Conservation (phyloP, 2,113 vertebrate genomes). For the Gadus macrocephalus region DNA sequence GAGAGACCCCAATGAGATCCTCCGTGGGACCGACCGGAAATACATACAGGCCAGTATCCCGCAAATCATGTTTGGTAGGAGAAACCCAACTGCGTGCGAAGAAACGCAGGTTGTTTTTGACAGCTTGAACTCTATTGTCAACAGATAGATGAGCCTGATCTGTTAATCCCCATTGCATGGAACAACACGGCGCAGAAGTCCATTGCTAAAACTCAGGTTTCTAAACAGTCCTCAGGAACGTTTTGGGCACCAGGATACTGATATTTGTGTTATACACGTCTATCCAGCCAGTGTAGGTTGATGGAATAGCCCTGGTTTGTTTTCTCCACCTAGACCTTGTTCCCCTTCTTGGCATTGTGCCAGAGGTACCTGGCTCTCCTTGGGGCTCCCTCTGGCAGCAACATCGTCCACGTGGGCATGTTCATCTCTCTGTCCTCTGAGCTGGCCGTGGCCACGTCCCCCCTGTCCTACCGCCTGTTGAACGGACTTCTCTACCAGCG, state of each 20-base stretch:
- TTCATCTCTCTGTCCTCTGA: conserved; percentile 81
- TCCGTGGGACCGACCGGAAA: conserved; percentile 62
- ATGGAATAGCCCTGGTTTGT: background rate
- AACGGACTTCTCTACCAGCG: conserved; percentile 71
- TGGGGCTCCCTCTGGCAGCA: conserved; percentile 53
- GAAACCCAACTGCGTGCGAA: background rate
- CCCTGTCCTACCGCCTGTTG: conserved; percentile 64
- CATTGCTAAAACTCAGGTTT: conserved; percentile 70
- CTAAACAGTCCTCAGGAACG: background rate
- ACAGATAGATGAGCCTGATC: conserved; percentile 90
- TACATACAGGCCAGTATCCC: conserved; percentile 69
- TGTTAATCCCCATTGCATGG: conserved; percentile 80
- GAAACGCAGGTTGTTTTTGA: background rate
- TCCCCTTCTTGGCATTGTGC: conserved; percentile 74
- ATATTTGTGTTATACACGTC: background rate
- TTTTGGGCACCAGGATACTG: too few species aligned
- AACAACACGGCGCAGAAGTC: conserved; percentile 65
- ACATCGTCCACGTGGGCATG: conserved; percentile 55
- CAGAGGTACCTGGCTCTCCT: conserved; percentile 70
- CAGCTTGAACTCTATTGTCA: conserved; percentile 35
- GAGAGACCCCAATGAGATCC: conserved; percentile 62
- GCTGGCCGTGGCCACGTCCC: conserved; percentile 70
- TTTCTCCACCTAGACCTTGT: conserved; percentile 45
- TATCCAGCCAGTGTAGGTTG: too few species aligned
- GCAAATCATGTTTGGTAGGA: background rate